A percentile compares a stretch with the other conserved stretches of the same genome.
Conservation (phyloP, 1,140 invertebrate species). For the Diachasma alloeum region DNA sequence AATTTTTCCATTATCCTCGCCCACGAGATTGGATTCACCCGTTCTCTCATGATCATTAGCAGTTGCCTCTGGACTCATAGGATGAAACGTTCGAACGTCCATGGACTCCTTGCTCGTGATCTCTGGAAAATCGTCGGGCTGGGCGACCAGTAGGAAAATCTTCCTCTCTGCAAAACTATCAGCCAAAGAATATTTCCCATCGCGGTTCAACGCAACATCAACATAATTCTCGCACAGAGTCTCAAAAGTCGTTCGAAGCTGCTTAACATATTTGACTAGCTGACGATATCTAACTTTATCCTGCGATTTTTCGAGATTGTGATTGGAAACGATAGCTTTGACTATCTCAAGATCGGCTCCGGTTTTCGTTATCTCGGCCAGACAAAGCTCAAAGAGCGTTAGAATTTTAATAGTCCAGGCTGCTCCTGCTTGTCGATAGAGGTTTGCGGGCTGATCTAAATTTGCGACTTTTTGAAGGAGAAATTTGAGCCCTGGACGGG, state of each 20-base stretch:
- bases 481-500: slow-evolving; percentile 89
- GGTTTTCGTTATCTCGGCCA: slow-evolving; percentile 61
- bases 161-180: slow-evolving; percentile 71
- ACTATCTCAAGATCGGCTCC: slow-evolving; percentile 71
- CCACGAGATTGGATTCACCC: background rate
- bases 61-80: background rate
- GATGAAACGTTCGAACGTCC: slow-evolving; percentile 2
- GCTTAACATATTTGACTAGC: slow-evolving; percentile 47
- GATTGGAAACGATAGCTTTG: slow-evolving; percentile 64
- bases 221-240: slow-evolving; percentile 72
- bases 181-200: slow-evolving; percentile 66
- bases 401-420: slow-evolving; percentile 91
- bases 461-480: slow-evolving; percentile 92
- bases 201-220: slow-evolving; percentile 69
- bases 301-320: background rate
- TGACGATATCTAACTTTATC: slow-evolving; percentile 21
- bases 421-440: slow-evolving; percentile 91
- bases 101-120: slow-evolving; percentile 52
- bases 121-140: slow-evolving; percentile 71
- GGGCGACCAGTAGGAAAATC: slow-evolving; percentile 72
- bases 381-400: slow-evolving; percentile 78
- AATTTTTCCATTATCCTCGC: background rate
- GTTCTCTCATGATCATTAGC: background rate
- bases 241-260: slow-evolving; percentile 64
- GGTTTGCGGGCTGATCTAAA: slow-evolving; percentile 86